phyloP scores from a whole-genome alignment of 2,113 vertebrate species.

The Polypterus bichir region DNA sequence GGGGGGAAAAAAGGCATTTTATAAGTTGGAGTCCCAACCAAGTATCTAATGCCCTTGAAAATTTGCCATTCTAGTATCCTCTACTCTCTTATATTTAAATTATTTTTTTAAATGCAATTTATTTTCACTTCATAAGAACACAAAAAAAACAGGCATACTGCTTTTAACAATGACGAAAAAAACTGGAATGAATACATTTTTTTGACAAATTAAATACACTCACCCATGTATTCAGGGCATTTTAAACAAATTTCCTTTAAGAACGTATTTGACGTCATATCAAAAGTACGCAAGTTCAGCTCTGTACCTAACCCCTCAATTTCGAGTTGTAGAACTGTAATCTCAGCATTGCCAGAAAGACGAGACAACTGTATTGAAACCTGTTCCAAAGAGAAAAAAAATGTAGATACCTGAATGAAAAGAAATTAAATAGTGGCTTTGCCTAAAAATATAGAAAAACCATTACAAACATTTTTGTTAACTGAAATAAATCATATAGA shows the following conservation, averaged over 20 bases:
- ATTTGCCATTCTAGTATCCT: no score
- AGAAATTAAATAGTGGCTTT: neutral
- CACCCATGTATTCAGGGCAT: constrained; percentile 84
- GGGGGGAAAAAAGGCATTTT: no score
- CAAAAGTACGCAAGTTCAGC: constrained; percentile 70
- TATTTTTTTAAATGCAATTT: no score
- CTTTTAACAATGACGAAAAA: no score
- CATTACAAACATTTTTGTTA: no score
- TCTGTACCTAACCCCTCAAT: constrained; percentile 78
- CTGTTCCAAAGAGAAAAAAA: constrained; percentile 31
- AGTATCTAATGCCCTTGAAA: no score
- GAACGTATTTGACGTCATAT: constrained; percentile 75
- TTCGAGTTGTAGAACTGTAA: constrained; percentile 64
- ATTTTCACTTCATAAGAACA: no score
- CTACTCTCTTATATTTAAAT: no score
- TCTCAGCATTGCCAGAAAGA: constrained; percentile 46
- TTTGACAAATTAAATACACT: constrained; percentile 11
- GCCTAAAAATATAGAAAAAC: neutral
- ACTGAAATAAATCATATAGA: no score
- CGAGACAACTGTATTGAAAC: constrained; percentile 75
- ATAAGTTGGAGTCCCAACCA: no score
- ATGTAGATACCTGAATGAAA: constrained; percentile 4
- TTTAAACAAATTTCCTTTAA: constrained; percentile 79
- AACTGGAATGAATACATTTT: no score
- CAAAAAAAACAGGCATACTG: no score